Base-by-base conservation (phyloP, 2,113 vertebrate genomes). In the Cathartes aura region DNA sequence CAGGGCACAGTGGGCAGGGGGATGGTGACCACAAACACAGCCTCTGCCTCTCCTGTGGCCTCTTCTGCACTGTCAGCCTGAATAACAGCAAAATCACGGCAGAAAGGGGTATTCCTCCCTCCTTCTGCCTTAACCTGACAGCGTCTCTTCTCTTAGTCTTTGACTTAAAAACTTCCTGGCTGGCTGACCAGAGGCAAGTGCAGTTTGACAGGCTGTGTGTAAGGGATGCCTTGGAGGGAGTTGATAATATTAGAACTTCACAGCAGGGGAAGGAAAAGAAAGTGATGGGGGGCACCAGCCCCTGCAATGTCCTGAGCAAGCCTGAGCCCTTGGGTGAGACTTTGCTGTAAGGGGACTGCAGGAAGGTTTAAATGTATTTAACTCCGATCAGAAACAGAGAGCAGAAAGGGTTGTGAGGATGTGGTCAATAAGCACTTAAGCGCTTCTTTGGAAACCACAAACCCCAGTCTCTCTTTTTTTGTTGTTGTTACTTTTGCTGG, bases 201-300 rank as follows among this genome's bases (percentile, higher is more conserved):
- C 24, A 2, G 9, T 6, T 58, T 72, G 42, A 6, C 1, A 6
- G 76, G 63, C 71, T 73, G 43, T 70, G 48, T 4, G 18, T 53
- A 14, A 62, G 52, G 38, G 68, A 12, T 56, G 40, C 29, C 23
- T 58, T 11, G 42, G 50, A 16, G 36, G 71, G 7, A 1, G 1
- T 0, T 45, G 66, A 4, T 5, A 4, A 32, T 17, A 4, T 1
- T 14, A 40, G 32, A 59, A 17, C 21, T 52, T 36, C 10, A 3
- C 6, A n/a, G 45, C 3, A 6, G 53, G 17, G 38, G 8, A 73
- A 55, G 13, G 40, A n/a, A 16, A 53, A 50, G 32, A 6, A 72
- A 76, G 16, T 7, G 27, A 15, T 20, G 68, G 26, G 32, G 38
- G 27, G 1, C 72, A 73, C 3, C 76, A 62, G 48, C 15, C 15